Base-by-base conservation (phyloP, 2,888 invertebrate genomes). In the Tetropium fuscum region DNA sequence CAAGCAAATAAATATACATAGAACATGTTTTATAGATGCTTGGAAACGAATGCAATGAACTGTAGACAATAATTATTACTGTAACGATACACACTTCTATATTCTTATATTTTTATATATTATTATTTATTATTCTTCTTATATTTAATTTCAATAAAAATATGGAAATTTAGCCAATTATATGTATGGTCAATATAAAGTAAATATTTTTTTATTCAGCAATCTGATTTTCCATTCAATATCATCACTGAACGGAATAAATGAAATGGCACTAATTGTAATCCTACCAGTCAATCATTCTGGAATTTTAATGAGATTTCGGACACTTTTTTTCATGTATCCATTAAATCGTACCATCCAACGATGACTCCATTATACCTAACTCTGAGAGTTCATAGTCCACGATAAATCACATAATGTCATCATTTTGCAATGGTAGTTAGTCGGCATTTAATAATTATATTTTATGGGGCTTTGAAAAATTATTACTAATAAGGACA, bases 311-410 rank as follows among this genome's bases (percentile, higher is more conserved):
- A 4, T 32, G 5, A 15, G 34, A 34, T 34, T 34, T 15, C 15
- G 15, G 34, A 34, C 15, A 34, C 34, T 8, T 5, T 34, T 13
- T 34, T 34, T 15, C 2, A 13, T 15, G 1, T 11, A 4, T 6
- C 34, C 34, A 34, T 34, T 34, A 13, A 34, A 15, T 7, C 15
- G 5, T 34, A 15, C 6, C 13, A 4, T 8, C 7, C 11, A 34
- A 13, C 11, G 15, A 15, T 34, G 34, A 11, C 13, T 11, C 11
- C 1, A 11, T 34, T 15, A 34, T 15, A 34, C 15, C 34, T 15
- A 34, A 13, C 34, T 34, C 13, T 34, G 15, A 34, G n/a, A 34
- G 15, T 34, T 34, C 34, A 34, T 34, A 34, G 11, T 34, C 34
- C 13, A 15, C 13, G 15, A 34, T 34, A 34, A 34, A 34, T 34